Percentiles rank a stretch among this genome's conserved stretches.
phyloP scores from a whole-genome alignment of 2,888 invertebrate genomes.

The Ochropleura plecta region DNA sequence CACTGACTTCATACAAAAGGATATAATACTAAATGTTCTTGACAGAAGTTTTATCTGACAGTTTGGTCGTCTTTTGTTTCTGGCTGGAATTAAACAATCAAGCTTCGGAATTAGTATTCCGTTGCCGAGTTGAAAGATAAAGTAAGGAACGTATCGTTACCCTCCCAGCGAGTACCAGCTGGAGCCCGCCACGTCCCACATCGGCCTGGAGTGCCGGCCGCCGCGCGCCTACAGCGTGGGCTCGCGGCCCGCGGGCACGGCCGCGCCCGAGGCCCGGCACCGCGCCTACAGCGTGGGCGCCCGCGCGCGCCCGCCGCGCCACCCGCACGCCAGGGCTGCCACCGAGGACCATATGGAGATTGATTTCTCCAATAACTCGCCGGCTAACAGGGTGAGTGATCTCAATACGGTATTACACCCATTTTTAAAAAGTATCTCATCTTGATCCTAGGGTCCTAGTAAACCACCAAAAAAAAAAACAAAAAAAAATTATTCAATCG shows the following conservation, averaged over 20 bases:
- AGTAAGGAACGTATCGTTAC: rapidly evolving
- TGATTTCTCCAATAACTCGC: constrained; percentile 82
- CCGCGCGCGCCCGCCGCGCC: constrained; percentile 80
- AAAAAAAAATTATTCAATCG: no score
- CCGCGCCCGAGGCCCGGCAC: constrained; percentile 86
- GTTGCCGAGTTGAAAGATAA: neutral
- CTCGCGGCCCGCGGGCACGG: constrained; percentile 58
- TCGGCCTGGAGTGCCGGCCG: constrained; percentile 90
- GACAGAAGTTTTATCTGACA: neutral
- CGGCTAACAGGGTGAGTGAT: constrained; percentile 72
- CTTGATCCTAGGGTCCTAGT: no score
- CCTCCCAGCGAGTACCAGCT: constrained; percentile 93
- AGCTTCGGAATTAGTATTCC: neutral
- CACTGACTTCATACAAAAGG: neutral
- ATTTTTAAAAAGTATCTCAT: no score
- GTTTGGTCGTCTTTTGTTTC: neutral
- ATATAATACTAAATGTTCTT: neutral
- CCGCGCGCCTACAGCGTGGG: constrained; percentile 88
- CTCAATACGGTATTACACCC: no score
- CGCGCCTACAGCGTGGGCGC: constrained; percentile 88
- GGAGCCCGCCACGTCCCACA: constrained; percentile 95
- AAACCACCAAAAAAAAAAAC: no score
- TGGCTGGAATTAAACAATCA: neutral
- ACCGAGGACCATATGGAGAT: constrained; percentile 95
- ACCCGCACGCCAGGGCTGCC: constrained; percentile 66